Percentiles rank a stretch among this genome's conserved stretches.
phyloP scores from a whole-genome alignment of 2,888 invertebrate genomes.

The Apodemia zela region DNA sequence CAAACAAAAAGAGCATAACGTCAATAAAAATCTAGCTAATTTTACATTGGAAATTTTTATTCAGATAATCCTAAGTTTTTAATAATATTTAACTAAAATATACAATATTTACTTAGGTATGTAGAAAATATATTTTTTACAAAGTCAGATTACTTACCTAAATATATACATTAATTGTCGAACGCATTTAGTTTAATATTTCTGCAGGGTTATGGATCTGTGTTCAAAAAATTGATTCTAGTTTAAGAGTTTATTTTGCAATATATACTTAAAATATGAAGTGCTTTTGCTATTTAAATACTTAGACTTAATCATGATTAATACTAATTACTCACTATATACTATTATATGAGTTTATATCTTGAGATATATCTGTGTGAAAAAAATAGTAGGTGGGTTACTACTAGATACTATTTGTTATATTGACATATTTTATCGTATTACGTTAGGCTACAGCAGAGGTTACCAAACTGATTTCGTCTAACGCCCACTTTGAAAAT shows the following conservation, averaged over 20 bases:
- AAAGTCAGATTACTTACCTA: too few relatives aligned
- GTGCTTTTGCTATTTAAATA: constrained; percentile 29
- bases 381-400: neutral
- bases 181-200: constrained; percentile 32
- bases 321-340: constrained; percentile 24
- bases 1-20: too few relatives aligned
- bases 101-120: neutral
- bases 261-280: constrained; percentile 17
- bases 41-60: neutral
- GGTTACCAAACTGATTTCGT: too few relatives aligned
- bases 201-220: constrained; percentile 55
- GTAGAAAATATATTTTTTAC: too few relatives aligned
- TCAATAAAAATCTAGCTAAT: neutral
- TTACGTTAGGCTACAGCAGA: too few relatives aligned
- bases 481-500: too few relatives aligned
- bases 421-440: too few relatives aligned
- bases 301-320: constrained; percentile 25
- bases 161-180: neutral
- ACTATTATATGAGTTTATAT: constrained; percentile 18
- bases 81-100: neutral
- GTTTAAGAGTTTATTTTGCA: constrained; percentile 36
- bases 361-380: neutral
- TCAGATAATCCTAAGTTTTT: neutral
- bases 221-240: constrained; percentile 48
- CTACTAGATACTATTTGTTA: too few relatives aligned